Conservation (phyloP, 1,140 invertebrate genomes). For the Odontomachus brunneus region DNA sequence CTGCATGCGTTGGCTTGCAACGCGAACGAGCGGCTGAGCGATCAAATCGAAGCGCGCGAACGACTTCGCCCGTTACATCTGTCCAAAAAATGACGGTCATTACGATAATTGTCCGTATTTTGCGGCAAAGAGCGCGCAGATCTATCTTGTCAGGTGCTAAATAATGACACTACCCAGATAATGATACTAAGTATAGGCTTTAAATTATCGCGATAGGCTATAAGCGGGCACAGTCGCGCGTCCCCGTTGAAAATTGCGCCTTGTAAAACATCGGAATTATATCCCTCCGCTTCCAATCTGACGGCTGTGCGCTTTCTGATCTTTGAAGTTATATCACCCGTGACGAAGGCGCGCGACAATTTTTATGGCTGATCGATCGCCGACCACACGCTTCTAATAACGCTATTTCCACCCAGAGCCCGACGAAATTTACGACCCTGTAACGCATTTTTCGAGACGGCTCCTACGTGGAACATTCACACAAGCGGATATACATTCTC, state of each 20-base stretch:
- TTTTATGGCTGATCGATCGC: conserved; percentile 56
- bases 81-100: conserved; percentile 35
- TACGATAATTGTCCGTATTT: conserved; percentile 36
- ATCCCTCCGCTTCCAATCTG: conserved; percentile 15
- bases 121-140: not conserved
- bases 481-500: not conserved
- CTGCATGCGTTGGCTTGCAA: conserved; percentile 13
- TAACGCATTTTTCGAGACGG: conserved; percentile 1
- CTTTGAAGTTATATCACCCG: conserved; percentile 33
- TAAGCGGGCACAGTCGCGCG: not conserved
- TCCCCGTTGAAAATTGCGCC: conserved; percentile 11
- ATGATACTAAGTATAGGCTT: conserved; percentile 36
- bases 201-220: conserved; percentile 40
- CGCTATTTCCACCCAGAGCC: conserved; percentile 21
- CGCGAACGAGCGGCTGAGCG: not conserved
- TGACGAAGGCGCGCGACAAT: conserved; percentile 40
- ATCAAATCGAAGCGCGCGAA: not conserved
- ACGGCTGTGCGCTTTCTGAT: not conserved
- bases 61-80: not conserved
- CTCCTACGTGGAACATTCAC: not conserved
- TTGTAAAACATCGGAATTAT: conserved; percentile 27
- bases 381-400: conserved; percentile 36
- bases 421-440: conserved; percentile 57
- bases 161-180: conserved; percentile 28
- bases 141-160: conserved; percentile 24